phyloP scores from a whole-genome alignment of 2,797 vertebrate species.

The Menidia menidia region DNA sequence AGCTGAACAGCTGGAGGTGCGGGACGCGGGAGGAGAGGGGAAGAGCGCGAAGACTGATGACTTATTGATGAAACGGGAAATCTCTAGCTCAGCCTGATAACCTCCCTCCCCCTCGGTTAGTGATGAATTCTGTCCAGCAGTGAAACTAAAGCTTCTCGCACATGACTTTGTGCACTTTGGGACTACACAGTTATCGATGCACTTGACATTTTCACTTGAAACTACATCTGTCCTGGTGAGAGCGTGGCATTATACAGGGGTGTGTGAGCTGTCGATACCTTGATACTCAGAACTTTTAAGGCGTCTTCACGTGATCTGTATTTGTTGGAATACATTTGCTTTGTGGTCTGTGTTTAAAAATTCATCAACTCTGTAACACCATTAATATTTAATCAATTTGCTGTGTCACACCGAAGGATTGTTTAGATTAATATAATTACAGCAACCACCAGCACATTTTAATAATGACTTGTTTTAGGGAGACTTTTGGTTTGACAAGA shows the following conservation, averaged over 20 bases:
- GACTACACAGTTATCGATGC: slow-evolving; percentile 25
- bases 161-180: slow-evolving; percentile 3
- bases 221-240: not conserved
- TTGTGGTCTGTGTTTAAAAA: not conserved
- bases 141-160: slow-evolving; percentile 20
- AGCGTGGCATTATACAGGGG: not conserved
- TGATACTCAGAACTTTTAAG: too few relatives aligned
- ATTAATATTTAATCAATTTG: not conserved
- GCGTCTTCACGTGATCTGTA: too few relatives aligned
- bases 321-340: too few relatives aligned
- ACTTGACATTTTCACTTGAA: slow-evolving; percentile 30
- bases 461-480: too few relatives aligned
- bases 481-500: too few relatives aligned
- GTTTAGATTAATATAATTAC: not conserved
- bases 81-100: slow-evolving; percentile 56
- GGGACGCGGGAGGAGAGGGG: slow-evolving; percentile 54
- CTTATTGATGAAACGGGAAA: slow-evolving; percentile 76
- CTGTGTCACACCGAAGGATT: not conserved
- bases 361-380: not conserved
- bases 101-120: slow-evolving; percentile 67
- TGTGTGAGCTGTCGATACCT: not conserved
- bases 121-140: slow-evolving; percentile 47
- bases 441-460: not conserved
- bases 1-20: slow-evolving; percentile 43
- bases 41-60: slow-evolving; percentile 57